Conservation (phyloP, 2,888 invertebrate species). For the Julus scanicus region DNA sequence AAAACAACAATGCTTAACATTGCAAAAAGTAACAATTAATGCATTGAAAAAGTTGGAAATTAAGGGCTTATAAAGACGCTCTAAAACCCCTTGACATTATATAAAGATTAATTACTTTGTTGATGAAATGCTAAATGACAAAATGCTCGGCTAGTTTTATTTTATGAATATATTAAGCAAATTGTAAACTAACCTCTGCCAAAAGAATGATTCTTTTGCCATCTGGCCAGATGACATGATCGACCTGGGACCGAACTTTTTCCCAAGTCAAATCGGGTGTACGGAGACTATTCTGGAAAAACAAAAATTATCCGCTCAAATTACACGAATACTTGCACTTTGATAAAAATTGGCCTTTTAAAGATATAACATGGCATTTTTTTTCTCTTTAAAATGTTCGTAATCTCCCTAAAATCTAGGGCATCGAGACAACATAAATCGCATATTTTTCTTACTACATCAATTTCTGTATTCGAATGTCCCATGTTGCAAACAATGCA, state of each 20-base stretch:
- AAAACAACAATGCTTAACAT: too few species aligned
- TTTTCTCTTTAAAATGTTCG: too few species aligned
- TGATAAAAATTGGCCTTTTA: background rate
- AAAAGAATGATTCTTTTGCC: slow-evolving; percentile 92
- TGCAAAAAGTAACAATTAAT: too few species aligned
- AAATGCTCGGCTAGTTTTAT: too few species aligned
- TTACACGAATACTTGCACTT: background rate
- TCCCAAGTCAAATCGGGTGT: slow-evolving; percentile 98
- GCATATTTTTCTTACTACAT: slow-evolving; percentile 74
- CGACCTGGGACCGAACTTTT: slow-evolving; percentile 95
- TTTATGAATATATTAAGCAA: too few species aligned
- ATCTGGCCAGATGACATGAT: slow-evolving; percentile 98
- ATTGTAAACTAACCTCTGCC: slow-evolving; percentile 76
- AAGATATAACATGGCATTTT: background rate
- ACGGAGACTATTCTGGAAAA: slow-evolving; percentile 80
- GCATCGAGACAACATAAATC: background rate
- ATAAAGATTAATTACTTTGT: too few species aligned
- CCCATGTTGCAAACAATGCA: slow-evolving; percentile 98
- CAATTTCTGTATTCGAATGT: slow-evolving; percentile 95
- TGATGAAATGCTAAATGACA: too few species aligned
- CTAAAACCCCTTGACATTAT: too few species aligned
- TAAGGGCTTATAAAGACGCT: too few species aligned
- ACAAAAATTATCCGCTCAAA: background rate
- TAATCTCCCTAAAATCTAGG: too few species aligned
- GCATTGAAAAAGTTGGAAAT: background rate